Percentiles rank a stretch among this genome's conserved stretches.
Conservation (phyloP, 1,140 invertebrate species). For the Palaemon carinicauda region DNA sequence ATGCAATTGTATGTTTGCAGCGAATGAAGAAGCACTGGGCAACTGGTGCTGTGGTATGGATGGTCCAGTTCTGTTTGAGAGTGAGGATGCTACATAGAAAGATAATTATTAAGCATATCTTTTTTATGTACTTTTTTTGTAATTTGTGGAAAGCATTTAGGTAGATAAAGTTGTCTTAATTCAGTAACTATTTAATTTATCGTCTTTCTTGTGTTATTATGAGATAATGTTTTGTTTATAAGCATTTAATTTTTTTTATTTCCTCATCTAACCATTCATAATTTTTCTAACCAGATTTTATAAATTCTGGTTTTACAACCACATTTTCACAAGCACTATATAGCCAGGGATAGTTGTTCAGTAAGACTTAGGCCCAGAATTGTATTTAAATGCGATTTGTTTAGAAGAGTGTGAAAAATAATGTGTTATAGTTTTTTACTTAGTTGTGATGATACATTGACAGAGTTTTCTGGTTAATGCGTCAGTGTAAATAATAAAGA, state of each 20-base stretch:
- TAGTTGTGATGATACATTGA: conserved; percentile 44
- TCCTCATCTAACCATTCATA: not conserved
- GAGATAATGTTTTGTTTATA: conserved; percentile 17
- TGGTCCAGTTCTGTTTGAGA: conserved; percentile 51
- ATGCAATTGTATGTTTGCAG: not conserved
- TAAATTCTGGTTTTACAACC: conserved; percentile 49
- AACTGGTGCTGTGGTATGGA: not conserved
- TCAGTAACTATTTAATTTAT: conserved; percentile 21
- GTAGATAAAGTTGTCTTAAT: conserved; percentile 14
- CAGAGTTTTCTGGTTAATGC: conserved; percentile 46
- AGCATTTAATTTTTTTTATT: conserved; percentile 19
- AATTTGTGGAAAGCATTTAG: conserved; percentile 35
- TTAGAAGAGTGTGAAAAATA: conserved; percentile 51
- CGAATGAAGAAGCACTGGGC: not conserved
- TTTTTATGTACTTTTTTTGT: conserved; percentile 41
- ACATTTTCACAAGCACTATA: conserved; percentile 49
- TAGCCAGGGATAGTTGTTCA: conserved; percentile 48
- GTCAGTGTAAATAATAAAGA: conserved; percentile 39
- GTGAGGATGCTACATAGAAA: conserved; percentile 59
- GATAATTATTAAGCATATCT: conserved; percentile 36
- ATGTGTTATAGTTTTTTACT: conserved; percentile 57
- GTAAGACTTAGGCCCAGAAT: conserved; percentile 47
- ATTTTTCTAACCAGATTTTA: conserved; percentile 4
- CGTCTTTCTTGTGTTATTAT: conserved; percentile 26
- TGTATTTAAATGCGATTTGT: conserved; percentile 51